Evolutionary conservation across 2,888 invertebrate species (phyloP).

Genomic region (Pasiphila rectangulata): DNA sequence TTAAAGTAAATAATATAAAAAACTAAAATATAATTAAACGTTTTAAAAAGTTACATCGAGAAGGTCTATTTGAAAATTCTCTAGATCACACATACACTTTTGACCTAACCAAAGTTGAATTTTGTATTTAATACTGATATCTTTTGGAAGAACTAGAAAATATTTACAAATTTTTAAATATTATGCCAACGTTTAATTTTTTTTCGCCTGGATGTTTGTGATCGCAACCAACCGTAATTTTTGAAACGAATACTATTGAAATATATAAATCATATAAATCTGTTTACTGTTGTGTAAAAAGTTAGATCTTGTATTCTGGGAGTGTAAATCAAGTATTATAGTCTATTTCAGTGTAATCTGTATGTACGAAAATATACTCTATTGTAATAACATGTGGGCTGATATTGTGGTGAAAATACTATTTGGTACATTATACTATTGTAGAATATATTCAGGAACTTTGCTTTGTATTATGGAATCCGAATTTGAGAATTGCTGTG

Average conservation of each 20-base stretch:
- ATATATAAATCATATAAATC: slow-evolving; percentile 42
- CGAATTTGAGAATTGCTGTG: slow-evolving; percentile 1
- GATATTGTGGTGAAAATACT: slow-evolving; percentile 42
- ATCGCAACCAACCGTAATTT: slow-evolving; percentile 74
- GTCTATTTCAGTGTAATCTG: slow-evolving; percentile 69
- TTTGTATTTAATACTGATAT: slow-evolving; percentile 81
- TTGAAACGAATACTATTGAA: slow-evolving; percentile 43
- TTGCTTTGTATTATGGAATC: slow-evolving; percentile 19
- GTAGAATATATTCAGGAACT: slow-evolving; percentile 22
- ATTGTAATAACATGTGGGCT: slow-evolving; percentile 65
- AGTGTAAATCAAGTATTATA: slow-evolving; percentile 75
- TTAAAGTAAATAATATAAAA: slow-evolving; percentile 49
- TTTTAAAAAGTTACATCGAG: slow-evolving; percentile 65
- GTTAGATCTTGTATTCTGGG: slow-evolving; percentile 81
- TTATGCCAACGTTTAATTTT: slow-evolving; percentile 68
- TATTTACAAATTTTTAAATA: slow-evolving; percentile 69
- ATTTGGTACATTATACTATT: slow-evolving; percentile 17
- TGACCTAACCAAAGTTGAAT: slow-evolving; percentile 79
- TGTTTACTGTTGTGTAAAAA: slow-evolving; percentile 69
- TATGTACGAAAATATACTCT: slow-evolving; percentile 78
- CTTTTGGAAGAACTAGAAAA: slow-evolving; percentile 80
- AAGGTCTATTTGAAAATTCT: slow-evolving; percentile 66
- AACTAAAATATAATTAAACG: slow-evolving; percentile 52
- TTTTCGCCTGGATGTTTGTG: slow-evolving; percentile 75
- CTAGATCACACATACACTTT: slow-evolving; percentile 80